Evolutionary conservation across 2,797 vertebrate species (phyloP).

Genomic region (Gallinago solitaria): DNA sequence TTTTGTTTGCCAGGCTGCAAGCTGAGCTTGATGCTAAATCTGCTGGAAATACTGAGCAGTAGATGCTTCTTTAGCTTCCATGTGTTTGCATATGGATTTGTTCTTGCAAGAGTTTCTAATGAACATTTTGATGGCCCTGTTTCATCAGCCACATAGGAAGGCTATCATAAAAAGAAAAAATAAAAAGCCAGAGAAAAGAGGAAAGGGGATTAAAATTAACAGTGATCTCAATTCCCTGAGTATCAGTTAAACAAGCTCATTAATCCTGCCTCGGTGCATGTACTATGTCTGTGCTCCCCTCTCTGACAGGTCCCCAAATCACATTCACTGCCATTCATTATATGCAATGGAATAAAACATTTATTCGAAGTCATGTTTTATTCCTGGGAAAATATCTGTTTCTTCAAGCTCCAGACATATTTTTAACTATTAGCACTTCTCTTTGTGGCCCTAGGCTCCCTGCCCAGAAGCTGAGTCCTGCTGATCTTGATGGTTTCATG

Average conservation of each 20-base stretch:
- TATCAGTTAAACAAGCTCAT: conserved; percentile 49
- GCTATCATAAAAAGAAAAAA: not conserved
- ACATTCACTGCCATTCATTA: conserved; percentile 58
- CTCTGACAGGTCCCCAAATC: conserved; percentile 57
- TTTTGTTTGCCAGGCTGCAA: not conserved
- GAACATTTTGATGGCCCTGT: not conserved
- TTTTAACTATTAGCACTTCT: not conserved
- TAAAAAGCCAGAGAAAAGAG: not conserved
- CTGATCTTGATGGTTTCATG: not conserved
- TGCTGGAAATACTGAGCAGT: not conserved
- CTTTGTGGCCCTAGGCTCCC: not conserved
- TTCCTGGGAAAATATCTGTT: conserved; percentile 58
- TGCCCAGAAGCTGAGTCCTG: not conserved
- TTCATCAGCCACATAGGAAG: not conserved
- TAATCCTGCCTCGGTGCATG: conserved; percentile 37
- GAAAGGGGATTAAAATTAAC: conserved; percentile 14
- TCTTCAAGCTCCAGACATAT: conserved; percentile 33
- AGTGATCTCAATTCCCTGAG: conserved; percentile 12
- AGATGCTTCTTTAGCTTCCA: not conserved
- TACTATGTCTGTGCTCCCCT: not conserved
- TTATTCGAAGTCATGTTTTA: conserved; percentile 68
- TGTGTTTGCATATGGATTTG: not conserved
- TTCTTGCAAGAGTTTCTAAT: not conserved
- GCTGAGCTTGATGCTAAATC: conserved; percentile 16
- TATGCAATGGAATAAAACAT: conserved; percentile 58